Evolutionary conservation across 2,113 vertebrate species (phyloP).

Genomic region (Syngnathus scovelli): DNA sequence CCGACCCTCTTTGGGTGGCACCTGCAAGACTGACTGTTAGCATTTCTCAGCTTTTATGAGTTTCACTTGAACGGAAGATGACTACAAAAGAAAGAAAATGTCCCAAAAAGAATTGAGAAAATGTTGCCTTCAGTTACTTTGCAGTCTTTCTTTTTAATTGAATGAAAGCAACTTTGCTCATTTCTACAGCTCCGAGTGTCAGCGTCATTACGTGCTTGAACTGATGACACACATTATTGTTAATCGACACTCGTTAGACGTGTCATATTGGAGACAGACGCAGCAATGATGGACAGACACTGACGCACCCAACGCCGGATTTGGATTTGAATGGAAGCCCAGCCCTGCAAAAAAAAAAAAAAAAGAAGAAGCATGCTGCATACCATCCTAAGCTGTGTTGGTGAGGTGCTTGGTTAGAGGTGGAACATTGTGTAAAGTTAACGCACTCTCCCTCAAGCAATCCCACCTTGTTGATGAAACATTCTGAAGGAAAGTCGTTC

Average conservation of each 20-base stretch:
- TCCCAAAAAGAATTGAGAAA: neutral
- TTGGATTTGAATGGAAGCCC: too few relatives aligned
- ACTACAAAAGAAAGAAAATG: neutral
- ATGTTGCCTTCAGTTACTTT: neutral
- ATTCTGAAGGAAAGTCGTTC: neutral
- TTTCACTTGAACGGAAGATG: neutral
- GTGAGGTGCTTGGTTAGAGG: too few relatives aligned
- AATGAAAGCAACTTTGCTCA: neutral
- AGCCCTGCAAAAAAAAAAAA: too few relatives aligned
- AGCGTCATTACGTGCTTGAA: conserved; percentile 52
- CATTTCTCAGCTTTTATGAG: conserved; percentile 55
- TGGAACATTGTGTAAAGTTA: too few relatives aligned
- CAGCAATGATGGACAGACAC: conserved; percentile 15
- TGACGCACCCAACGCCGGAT: neutral
- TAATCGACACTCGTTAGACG: conserved; percentile 62
- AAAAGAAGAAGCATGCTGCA: too few relatives aligned
- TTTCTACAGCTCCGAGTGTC: conserved; percentile 13
- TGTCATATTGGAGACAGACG: conserved; percentile 41
- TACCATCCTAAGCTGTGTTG: too few relatives aligned
- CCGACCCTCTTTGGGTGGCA: conserved; percentile 62
- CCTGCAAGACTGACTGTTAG: conserved; percentile 62
- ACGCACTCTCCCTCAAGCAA: too few relatives aligned
- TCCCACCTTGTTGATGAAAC: neutral
- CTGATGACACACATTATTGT: conserved; percentile 63
- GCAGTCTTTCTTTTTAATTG: neutral